Conservation (phyloP, 1,140 invertebrate genomes). For the Eupristina koningsbergeri region DNA sequence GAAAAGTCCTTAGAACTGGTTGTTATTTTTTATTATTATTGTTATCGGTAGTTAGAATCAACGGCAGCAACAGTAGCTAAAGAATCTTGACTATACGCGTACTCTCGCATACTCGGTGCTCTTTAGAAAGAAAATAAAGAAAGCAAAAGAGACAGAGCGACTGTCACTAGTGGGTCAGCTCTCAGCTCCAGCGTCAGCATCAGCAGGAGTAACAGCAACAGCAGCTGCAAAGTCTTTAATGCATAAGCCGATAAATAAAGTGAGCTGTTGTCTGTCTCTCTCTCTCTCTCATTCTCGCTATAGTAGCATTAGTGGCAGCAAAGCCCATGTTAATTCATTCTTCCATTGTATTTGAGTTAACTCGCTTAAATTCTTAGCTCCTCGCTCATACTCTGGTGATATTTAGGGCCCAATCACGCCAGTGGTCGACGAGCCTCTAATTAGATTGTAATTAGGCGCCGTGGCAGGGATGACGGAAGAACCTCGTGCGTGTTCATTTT, state of each 20-base stretch:
- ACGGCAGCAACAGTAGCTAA: background rate
- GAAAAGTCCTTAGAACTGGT: too few species aligned
- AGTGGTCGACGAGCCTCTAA: conserved; percentile 5
- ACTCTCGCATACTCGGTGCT: background rate
- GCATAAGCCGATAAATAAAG: conserved; percentile 49
- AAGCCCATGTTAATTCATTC: conserved; percentile 43
- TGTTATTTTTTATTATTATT: too few species aligned
- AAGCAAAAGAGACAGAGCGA: background rate
- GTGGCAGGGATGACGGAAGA: background rate
- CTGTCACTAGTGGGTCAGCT: background rate
- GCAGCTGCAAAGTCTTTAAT: conserved; percentile 19
- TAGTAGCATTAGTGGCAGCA: conserved; percentile 30
- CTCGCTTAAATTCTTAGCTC: conserved; percentile 42
- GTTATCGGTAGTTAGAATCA: background rate
- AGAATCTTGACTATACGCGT: background rate
- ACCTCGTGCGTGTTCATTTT: background rate
- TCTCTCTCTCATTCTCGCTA: background rate
- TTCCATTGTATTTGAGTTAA: conserved; percentile 37
- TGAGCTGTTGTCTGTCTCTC: background rate
- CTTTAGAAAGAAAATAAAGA: background rate
- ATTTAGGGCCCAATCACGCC: conserved; percentile 28
- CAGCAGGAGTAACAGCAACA: background rate
- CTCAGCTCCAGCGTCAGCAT: too few species aligned
- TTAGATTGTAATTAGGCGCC: conserved; percentile 45
- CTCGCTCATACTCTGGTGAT: background rate